phyloP scores from a whole-genome alignment of 2,797 vertebrate species.

The Poeciliopsis infans region DNA sequence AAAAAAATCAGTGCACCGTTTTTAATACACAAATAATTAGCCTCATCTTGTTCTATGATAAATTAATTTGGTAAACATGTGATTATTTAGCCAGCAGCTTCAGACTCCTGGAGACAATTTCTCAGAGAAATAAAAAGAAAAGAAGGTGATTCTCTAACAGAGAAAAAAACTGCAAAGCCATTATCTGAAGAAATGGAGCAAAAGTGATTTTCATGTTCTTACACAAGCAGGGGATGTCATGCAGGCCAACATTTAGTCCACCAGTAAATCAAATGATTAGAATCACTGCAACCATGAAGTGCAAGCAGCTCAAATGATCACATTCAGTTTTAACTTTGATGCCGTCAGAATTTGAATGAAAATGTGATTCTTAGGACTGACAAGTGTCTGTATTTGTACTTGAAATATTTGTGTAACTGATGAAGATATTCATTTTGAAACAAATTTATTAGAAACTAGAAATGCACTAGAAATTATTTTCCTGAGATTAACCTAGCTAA shows the following conservation, averaged over 20 bases:
- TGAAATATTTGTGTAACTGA: not conserved
- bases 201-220: conserved; percentile 61
- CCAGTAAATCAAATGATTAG: conserved; percentile 67
- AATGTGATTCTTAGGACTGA: not conserved
- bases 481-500: not conserved
- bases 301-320: conserved; percentile 27
- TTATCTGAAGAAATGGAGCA: conserved; percentile 76
- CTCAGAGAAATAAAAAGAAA: not conserved
- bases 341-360: not conserved
- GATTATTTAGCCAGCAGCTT: not conserved
- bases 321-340: not conserved
- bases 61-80: conserved; percentile 28
- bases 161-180: conserved; percentile 59
- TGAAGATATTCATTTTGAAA: not conserved
- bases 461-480: not conserved
- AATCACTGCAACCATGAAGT: conserved; percentile 47
- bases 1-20: not conserved
- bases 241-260: conserved; percentile 69
- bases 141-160: conserved; percentile 5
- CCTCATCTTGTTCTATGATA: conserved; percentile 17
- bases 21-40: no score
- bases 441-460: not conserved
- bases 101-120: not conserved
- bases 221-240: conserved; percentile 56
- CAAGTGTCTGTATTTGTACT: not conserved